These are phyloP conservation scores for Habropoda laboriosa DNA, from an alignment of 1,140 invertebrate species.

Conservation along the genomic window DNA sequence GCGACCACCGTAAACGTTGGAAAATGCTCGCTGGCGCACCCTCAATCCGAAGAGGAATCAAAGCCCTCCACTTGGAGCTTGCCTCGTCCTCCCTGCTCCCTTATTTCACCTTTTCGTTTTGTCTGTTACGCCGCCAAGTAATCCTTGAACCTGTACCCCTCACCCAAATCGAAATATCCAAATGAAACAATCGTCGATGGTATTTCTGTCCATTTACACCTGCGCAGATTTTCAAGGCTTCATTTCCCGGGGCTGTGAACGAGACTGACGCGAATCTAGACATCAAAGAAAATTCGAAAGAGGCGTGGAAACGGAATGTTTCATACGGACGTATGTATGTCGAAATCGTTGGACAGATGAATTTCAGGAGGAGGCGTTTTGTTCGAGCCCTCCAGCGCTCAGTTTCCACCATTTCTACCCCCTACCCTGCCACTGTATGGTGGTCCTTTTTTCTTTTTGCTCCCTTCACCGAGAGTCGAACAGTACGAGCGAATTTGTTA, in stretches of 20 bases:
- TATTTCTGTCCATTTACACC: neutral
- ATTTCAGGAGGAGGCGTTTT: slow-evolving; percentile 33
- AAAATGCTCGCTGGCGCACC: neutral
- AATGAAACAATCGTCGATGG: too few relatives aligned
- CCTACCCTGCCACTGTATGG: too few relatives aligned
- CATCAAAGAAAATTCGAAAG: slow-evolving; percentile 36
- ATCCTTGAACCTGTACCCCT: slow-evolving; percentile 15
- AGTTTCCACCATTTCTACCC: neutral
- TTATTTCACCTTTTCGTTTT: slow-evolving; percentile 17
- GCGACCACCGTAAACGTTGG: slow-evolving; percentile 29
- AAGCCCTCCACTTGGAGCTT: slow-evolving; percentile 24
- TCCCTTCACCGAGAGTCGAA: neutral
- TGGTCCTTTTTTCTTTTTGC: neutral
- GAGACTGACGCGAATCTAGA: neutral
- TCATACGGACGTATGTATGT: neutral
- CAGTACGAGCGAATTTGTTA: slow-evolving; percentile 30
- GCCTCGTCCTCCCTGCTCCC: neutral
- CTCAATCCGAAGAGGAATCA: slow-evolving; percentile 30
- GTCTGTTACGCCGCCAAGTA: slow-evolving; percentile 22
- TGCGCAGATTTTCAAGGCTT: neutral
- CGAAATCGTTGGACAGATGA: slow-evolving; percentile 14
- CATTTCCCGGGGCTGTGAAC: too few relatives aligned
- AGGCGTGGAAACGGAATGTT: slow-evolving; percentile 37
- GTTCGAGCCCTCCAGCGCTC: neutral
- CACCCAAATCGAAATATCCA: too few relatives aligned